These are phyloP conservation scores for Caracal caracal DNA, from an alignment of 2,113 vertebrate genomes.

Conservation along the genomic window DNA sequence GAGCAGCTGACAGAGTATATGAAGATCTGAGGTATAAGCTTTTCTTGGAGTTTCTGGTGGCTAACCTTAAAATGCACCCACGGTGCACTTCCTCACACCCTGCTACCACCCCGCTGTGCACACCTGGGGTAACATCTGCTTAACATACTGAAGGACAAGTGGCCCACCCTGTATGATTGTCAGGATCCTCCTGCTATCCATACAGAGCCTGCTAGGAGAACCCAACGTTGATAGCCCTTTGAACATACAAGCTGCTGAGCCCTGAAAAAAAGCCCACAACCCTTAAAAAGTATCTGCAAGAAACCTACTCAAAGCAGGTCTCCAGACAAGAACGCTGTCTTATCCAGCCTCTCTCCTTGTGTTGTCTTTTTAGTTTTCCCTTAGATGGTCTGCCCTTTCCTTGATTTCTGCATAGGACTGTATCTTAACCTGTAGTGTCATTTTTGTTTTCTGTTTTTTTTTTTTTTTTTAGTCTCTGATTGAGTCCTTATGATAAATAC, in stretches of 20 bases:
- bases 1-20: slow-evolving; percentile 69
- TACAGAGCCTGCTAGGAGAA: slow-evolving; percentile 91
- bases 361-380: background rate
- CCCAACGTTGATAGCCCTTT: slow-evolving; percentile 92
- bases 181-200: slow-evolving; percentile 90
- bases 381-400: background rate
- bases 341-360: background rate
- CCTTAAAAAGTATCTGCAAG: background rate
- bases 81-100: background rate
- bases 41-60: background rate
- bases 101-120: background rate
- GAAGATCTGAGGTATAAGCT: background rate
- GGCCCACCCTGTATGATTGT: slow-evolving; percentile 92
- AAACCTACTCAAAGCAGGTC: background rate
- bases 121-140: background rate
- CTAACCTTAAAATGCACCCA: background rate
- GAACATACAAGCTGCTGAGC: slow-evolving; percentile 88
- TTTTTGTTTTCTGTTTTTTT: background rate
- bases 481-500: background rate
- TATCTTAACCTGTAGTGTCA: background rate
- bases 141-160: slow-evolving; percentile 71
- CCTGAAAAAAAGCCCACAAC: slow-evolving; percentile 89
- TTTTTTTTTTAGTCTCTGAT: background rate
- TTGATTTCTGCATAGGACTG: background rate
- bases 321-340: background rate